phyloP scores from a whole-genome alignment of 1,140 invertebrate species.

The Hyles euphorbiae region DNA sequence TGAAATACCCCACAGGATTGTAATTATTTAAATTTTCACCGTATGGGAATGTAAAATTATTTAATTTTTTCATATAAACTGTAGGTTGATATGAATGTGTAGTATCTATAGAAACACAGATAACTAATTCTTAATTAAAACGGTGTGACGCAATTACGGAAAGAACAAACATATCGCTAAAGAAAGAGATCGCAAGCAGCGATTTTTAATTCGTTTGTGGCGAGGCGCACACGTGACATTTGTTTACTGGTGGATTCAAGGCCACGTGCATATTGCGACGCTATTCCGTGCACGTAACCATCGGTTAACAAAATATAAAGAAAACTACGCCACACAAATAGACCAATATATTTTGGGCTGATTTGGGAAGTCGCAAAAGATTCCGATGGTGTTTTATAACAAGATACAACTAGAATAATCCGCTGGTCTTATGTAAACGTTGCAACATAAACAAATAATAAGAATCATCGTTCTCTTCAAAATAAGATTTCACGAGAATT shows the following conservation, averaged over 20 bases:
- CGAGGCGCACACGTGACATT: conserved; percentile 48
- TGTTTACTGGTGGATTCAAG: conserved; percentile 60
- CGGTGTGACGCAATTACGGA: conserved; percentile 18
- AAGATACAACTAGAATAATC: not conserved
- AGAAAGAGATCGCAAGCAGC: conserved; percentile 15
- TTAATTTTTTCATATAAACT: not conserved
- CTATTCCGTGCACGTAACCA: conserved; percentile 38
- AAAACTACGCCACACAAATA: not conserved
- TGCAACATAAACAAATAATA: conserved; percentile 21
- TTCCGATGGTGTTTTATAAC: no score
- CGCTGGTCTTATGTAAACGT: not conserved
- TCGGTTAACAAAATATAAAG: conserved; percentile 31
- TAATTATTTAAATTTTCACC: no score
- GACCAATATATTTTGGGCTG: not conserved
- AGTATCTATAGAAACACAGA: not conserved
- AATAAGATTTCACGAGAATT: conserved; percentile 14
- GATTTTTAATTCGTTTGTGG: conserved; percentile 32
- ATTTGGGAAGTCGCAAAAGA: no score
- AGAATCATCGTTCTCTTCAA: conserved; percentile 18
- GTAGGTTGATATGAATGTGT: not conserved
- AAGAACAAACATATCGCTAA: conserved; percentile 12
- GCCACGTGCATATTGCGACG: conserved; percentile 57
- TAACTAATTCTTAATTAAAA: conserved; percentile 3
- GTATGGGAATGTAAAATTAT: not conserved
- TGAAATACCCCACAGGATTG: not conserved